Evolutionary conservation across 2,113 vertebrate genomes (phyloP), one percentile per base, ranked within the genome.

Genomic region (Sisor rabdophorus): DNA sequence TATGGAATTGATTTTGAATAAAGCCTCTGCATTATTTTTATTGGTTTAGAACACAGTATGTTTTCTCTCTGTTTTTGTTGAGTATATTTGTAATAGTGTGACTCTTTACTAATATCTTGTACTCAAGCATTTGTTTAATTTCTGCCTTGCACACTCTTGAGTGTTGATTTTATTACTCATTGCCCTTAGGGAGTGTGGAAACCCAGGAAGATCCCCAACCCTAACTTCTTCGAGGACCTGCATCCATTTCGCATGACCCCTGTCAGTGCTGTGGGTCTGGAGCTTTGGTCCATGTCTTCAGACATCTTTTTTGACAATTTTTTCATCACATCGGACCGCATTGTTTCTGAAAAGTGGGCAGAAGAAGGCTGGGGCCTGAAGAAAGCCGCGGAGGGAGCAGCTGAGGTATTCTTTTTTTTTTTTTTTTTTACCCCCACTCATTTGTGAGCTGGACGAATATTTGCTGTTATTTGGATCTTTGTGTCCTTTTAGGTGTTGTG

Each of bases 251-350:
- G 79, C 84, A 98, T 99, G 97, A 95, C 91, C 11, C 80, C 97
- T 0, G 92, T 99, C 88, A 94, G 77, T 73, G 97, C 97, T 30
- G 70, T 99, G 69, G 97, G 97, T 0, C 94, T 99, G 71, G 97
- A 99, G 86, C 91, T 99, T 19, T 99, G 97, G 97, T 99, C 97
- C 82, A 99, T 99, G 97, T 95, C 95, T 22, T 94, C 95, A 0
- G 97, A 99, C 79, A 99, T 99, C 80, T 98, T 98, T 89, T 99
- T 99, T 71, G 97, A 99, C 87, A 98, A 99, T 86, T 99, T 99
- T 77, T 95, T 99, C 53, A 92, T 99, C 84, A 93, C 91, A 53
- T 89, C 92, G 12, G 96, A 98, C 63, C 91, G 94, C 79, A 91
- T 84, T 65, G 93, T 94, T 0, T 94, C 94, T 2, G 95, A 98